Conservation (phyloP, 2,888 invertebrate species). For the Callinectes sapidus region DNA sequence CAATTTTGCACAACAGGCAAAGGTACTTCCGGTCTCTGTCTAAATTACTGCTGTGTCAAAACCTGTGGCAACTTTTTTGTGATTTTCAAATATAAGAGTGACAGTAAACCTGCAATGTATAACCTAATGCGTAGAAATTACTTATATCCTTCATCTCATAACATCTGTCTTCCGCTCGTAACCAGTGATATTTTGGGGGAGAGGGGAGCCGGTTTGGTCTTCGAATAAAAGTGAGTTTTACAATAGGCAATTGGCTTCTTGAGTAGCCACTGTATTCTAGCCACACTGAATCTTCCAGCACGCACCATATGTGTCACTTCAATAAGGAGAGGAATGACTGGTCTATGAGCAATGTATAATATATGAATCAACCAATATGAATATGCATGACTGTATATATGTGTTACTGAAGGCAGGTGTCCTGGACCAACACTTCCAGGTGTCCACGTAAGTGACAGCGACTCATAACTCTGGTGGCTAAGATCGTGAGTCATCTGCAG, state of each 20-base stretch:
- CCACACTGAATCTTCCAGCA: not conserved
- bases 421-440: slow-evolving; percentile 39
- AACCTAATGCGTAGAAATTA: not conserved
- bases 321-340: not conserved
- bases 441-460: slow-evolving; percentile 33
- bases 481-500: slow-evolving; percentile 27
- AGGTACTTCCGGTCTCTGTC: not conserved
- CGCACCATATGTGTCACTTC: slow-evolving; percentile 28
- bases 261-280: not conserved
- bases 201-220: not conserved
- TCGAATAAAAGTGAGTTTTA: not conserved
- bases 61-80: not conserved
- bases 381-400: slow-evolving; percentile 36
- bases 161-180: not conserved
- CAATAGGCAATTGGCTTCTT: not conserved
- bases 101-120: not conserved
- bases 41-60: not conserved
- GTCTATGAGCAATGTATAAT: slow-evolving; percentile 6
- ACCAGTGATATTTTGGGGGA: not conserved
- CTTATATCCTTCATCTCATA: not conserved
- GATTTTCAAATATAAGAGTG: not conserved
- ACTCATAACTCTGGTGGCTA: slow-evolving; percentile 24
- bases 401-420: slow-evolving; percentile 24
- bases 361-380: slow-evolving; percentile 34
- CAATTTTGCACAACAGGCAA: not conserved